Percentiles rank a stretch among this genome's conserved stretches.
Evolutionary conservation across 2,888 invertebrate genomes (phyloP).

Genomic region (Tortricodes alternella): DNA sequence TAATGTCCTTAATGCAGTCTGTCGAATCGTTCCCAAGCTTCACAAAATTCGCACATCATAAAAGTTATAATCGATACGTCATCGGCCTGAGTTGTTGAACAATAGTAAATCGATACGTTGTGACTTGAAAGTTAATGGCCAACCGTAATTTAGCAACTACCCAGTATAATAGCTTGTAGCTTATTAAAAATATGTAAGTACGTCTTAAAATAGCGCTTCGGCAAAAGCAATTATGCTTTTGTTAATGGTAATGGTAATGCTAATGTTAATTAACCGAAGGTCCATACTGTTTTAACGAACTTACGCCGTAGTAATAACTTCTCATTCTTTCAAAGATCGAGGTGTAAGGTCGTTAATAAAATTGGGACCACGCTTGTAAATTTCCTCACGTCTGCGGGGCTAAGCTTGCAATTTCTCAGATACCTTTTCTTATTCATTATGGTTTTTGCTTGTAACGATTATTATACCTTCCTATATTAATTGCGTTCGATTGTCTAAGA

Average conservation of each 20-base stretch:
- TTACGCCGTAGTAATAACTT: not conserved
- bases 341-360: conserved; percentile 3
- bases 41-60: not conserved
- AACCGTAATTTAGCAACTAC: conserved; percentile 4
- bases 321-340: conserved; percentile 4
- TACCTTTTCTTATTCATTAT: no score
- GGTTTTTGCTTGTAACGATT: no score
- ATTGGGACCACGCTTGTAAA: not conserved
- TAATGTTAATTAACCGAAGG: conserved; percentile 5
- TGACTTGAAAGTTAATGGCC: conserved; percentile 6
- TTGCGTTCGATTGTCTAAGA: no score
- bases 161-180: not conserved
- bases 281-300: conserved; percentile 9
- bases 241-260: no score
- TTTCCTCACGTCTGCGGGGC: not conserved
- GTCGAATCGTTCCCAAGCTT: not conserved
- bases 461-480: no score
- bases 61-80: not conserved
- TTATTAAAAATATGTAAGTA: not conserved
- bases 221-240: no score
- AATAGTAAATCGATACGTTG: conserved; percentile 5
- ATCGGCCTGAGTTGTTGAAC: no score
- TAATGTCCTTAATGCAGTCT: not conserved
- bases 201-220: conserved; percentile 10
- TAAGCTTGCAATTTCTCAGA: not conserved